Percentiles rank a stretch among this genome's conserved stretches.
These are phyloP conservation scores for rabbit (Oryctolagus cuniculus) DNA, from an alignment of 2,113 vertebrate species.

Conservation along the genomic window DNA sequence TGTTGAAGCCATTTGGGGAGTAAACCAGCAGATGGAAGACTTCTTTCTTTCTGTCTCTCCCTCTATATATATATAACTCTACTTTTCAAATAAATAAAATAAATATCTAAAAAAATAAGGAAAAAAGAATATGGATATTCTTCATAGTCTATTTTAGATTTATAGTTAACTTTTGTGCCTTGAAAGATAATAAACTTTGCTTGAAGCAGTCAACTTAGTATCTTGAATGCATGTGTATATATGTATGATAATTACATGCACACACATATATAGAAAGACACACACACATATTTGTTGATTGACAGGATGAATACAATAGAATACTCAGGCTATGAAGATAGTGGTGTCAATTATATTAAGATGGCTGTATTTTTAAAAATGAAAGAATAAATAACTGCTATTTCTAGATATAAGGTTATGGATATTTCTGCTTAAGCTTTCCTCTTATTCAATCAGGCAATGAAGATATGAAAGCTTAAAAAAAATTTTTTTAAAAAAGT, in stretches of 20 bases:
- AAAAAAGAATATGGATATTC: slow-evolving; percentile 2
- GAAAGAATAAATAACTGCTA: not conserved
- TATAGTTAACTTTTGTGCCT: not conserved
- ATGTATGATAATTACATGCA: not conserved
- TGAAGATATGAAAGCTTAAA: not conserved
- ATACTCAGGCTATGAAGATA: not conserved
- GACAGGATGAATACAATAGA: slow-evolving; percentile 1
- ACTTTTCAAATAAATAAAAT: too few species aligned
- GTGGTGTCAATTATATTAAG: slow-evolving; percentile 44
- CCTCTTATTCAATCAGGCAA: slow-evolving; percentile 5
- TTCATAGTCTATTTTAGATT: not conserved
- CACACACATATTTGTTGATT: slow-evolving; percentile 21
- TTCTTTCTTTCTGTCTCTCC: too few species aligned
- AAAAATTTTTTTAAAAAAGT: slow-evolving; percentile 4
- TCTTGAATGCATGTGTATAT: not conserved
- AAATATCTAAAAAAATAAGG: too few species aligned
- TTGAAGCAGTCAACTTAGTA: not conserved
- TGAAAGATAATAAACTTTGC: slow-evolving; percentile 39
- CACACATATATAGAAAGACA: not conserved
- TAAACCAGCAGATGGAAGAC: too few species aligned
- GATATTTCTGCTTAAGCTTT: slow-evolving; percentile 33
- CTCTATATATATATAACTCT: too few species aligned
- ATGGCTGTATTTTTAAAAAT: not conserved
- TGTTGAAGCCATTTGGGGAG: too few species aligned
- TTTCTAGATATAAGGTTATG: not conserved